phyloP scores from a whole-genome alignment of 2,797 vertebrate species.

The Sebastes itinus region DNA sequence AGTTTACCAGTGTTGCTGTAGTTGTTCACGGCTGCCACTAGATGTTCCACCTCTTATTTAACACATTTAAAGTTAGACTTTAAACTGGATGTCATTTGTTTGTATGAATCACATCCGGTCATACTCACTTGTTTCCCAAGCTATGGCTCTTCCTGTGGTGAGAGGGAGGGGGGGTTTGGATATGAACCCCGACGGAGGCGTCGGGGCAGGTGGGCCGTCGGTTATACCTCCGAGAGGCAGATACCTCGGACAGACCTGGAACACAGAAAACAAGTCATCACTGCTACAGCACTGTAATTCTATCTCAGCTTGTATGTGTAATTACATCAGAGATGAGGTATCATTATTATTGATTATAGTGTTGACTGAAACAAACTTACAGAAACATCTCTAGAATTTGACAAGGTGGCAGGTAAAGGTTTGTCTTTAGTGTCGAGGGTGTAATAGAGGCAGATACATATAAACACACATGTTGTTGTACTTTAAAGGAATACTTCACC shows the following conservation, averaged over 20 bases:
- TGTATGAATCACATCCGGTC: neutral
- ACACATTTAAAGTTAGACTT: neutral
- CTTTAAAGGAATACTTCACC: too few species aligned
- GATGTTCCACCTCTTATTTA: neutral
- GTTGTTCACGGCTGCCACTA: neutral
- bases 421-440: too few species aligned
- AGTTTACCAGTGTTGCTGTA: neutral
- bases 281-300: neutral
- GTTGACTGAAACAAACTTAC: too few species aligned
- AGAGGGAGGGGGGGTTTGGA: constrained; percentile 90
- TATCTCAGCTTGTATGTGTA: too few species aligned
- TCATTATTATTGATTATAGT: neutral
- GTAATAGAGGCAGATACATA: too few species aligned
- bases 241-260: constrained; percentile 88
- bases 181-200: constrained; percentile 88
- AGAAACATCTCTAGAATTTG: too few species aligned
- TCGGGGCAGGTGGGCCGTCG: constrained; percentile 95
- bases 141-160: constrained; percentile 98
- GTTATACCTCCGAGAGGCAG: constrained; percentile 85
- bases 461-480: too few species aligned
- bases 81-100: neutral
- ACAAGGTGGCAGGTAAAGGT: too few species aligned
- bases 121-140: constrained; percentile 94
- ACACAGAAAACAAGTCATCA: neutral
- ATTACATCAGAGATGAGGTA: neutral